These are phyloP conservation scores for Coleophora flavipennella DNA, from an alignment of 2,888 invertebrate species.

Conservation along the genomic window DNA sequence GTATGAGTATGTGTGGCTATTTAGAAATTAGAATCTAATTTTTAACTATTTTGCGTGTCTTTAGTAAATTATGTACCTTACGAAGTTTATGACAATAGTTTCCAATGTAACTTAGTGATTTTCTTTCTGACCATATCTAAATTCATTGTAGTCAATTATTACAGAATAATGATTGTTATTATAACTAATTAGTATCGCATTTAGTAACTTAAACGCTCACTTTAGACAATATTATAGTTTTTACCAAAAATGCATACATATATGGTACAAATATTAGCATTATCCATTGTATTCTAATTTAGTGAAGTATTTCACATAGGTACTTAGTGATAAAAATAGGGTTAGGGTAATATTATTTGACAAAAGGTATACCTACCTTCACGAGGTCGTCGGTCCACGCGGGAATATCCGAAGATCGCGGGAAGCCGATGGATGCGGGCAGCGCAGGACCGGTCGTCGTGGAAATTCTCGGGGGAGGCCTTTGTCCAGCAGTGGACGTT, in stretches of 20 bases:
- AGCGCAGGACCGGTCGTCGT: no score
- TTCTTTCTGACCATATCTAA: slow-evolving; percentile 13
- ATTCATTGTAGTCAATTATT: slow-evolving; percentile 26
- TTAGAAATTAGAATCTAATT: no score
- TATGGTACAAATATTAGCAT: slow-evolving; percentile 62
- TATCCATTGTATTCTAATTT: no score
- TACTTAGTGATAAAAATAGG: no score
- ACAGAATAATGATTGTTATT: slow-evolving; percentile 7
- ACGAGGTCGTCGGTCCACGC: no score
- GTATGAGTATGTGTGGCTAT: slow-evolving; percentile 18
- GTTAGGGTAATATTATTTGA: no score
- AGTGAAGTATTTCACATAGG: no score
- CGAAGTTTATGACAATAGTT: slow-evolving; percentile 56
- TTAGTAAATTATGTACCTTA: slow-evolving; percentile 16
- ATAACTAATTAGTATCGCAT: not conserved
- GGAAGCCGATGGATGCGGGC: no score
- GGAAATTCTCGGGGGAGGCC: no score
- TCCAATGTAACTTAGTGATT: slow-evolving; percentile 13
- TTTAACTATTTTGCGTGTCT: slow-evolving; percentile 24
- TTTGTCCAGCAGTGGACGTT: no score
- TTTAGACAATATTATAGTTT: slow-evolving; percentile 43
- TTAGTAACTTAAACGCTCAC: slow-evolving; percentile 29
- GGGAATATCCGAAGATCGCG: no score
- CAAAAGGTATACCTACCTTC: no score
- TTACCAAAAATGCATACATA: slow-evolving; percentile 1